Evolutionary conservation across 2,888 invertebrate species (phyloP).

Genomic region (Coleophora deauratella): DNA sequence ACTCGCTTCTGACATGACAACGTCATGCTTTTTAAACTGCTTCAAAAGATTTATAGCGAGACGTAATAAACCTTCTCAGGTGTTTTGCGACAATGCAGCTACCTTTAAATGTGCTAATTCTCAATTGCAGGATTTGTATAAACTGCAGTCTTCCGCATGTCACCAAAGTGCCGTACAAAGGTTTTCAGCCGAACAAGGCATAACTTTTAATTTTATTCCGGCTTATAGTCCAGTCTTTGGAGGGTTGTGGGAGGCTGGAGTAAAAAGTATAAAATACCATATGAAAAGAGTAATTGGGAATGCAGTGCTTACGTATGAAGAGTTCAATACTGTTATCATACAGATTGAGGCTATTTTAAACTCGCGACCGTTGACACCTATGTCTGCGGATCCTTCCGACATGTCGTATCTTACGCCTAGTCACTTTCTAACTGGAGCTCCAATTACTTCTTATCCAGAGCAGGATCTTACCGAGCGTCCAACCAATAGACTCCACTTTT

Average conservation of each 20-base stretch:
- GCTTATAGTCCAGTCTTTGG: slow-evolving; percentile 13
- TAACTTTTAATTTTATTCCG: slow-evolving; percentile 13
- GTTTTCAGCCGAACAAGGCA: background rate
- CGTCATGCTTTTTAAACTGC: too few relatives aligned
- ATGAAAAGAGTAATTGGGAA: slow-evolving; percentile 4
- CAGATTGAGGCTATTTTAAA: slow-evolving; percentile 23
- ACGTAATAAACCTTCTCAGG: background rate
- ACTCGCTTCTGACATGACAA: too few relatives aligned
- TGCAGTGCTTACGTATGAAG: slow-evolving; percentile 9
- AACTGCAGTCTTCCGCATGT: background rate
- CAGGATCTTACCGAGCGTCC: background rate
- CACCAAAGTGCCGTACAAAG: background rate
- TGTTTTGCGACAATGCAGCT: background rate
- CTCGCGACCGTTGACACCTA: slow-evolving; percentile 21
- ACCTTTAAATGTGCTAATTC: slow-evolving; percentile 5
- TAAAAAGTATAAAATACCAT: slow-evolving; percentile 11
- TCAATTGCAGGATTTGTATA: slow-evolving; percentile 4
- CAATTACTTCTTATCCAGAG: slow-evolving; percentile 10
- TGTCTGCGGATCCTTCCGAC: slow-evolving; percentile 21
- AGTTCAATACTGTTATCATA: slow-evolving; percentile 8
- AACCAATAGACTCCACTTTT: slow-evolving; percentile 2
- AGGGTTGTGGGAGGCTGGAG: slow-evolving; percentile 13
- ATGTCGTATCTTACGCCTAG: slow-evolving; percentile 23
- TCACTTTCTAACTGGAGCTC: slow-evolving; percentile 27
- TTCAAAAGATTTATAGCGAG: background rate